A percentile compares a stretch with the other conserved stretches of the same genome.
Evolutionary conservation across 2,888 invertebrate species (phyloP).

Genomic region (Branchellion lobata): DNA sequence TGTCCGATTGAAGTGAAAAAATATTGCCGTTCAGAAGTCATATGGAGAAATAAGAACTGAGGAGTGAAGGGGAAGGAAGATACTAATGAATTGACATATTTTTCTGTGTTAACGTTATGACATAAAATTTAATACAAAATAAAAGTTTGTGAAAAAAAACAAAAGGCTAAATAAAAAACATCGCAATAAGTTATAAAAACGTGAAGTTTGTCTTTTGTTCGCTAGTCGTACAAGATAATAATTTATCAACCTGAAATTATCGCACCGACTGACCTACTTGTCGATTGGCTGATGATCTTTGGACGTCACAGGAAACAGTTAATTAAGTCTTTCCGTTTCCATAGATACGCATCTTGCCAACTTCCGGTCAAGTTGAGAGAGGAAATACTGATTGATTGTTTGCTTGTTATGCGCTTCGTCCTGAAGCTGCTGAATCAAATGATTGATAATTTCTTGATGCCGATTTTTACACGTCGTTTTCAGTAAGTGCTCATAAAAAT

Average conservation of each 20-base stretch:
- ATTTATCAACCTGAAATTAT: slow-evolving; percentile 7
- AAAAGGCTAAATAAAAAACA: too few relatives aligned
- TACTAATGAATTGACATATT: background rate
- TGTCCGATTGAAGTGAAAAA: too few relatives aligned
- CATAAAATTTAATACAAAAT: too few relatives aligned
- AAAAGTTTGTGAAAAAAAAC: background rate
- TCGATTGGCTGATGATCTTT: slow-evolving; percentile 19
- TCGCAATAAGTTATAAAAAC: background rate
- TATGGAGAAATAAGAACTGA: too few relatives aligned
- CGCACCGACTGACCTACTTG: slow-evolving; percentile 17
- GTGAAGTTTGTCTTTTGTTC: background rate
- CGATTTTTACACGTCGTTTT: too few relatives aligned
- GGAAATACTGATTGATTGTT: slow-evolving; percentile 16
- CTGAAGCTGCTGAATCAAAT: too few relatives aligned
- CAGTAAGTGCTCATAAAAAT: too few relatives aligned
- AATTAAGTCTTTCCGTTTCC: slow-evolving; percentile 16
- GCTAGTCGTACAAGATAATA: slow-evolving; percentile 2
- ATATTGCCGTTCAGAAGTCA: too few relatives aligned
- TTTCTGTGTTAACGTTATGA: background rate
- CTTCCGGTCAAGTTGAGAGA: slow-evolving; percentile 13
- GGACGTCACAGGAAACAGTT: slow-evolving; percentile 7
- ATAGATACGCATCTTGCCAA: slow-evolving; percentile 19
- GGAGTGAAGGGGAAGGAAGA: too few relatives aligned
- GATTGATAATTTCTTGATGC: too few relatives aligned
- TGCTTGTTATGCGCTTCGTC: background rate